Evolutionary conservation across 2,888 invertebrate species (phyloP), one percentile per base, ranked within the genome.

Genomic region (Ophioninae sp.): DNA sequence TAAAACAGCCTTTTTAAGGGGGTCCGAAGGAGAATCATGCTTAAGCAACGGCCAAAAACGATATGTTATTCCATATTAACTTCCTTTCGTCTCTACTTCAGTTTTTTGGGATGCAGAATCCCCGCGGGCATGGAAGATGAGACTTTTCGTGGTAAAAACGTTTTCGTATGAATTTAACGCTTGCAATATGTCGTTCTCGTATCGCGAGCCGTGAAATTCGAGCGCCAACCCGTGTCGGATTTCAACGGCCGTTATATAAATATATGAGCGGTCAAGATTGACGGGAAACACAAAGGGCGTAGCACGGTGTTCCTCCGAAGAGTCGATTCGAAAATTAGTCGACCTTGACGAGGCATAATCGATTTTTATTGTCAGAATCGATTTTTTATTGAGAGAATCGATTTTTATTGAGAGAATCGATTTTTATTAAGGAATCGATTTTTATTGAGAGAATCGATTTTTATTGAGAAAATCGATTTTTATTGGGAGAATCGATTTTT

Each of bases 181-280:
- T 69, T 83, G 78, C 83, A 81, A 83, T 75, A 78, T 81, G 83
- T 83, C 83, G 83, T 78, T 78, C 59, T 78, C 41, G 76, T 51
- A 65, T 67, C 59, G 69, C 63, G 80, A 61, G 63, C 63, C 79
- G 76, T 83, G 83, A 83, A 81, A 83, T 78, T 64, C 61, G 83
- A 83, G 64, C 81, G 81, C 83, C 30, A 75, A 51, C 78, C 51
- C 51, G 59, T 69, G 75, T 83, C 83, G 65, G 65, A 74, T 83
- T 83, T 72, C 83, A 69, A 61, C 64, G 77, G 73, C 22, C 71
- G 69, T 81, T 81, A 74, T 69, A 74, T 67, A 78, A 78, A 80
- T 22, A 63, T 44, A 41, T 65, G 78, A 59, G 74, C 17, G 69
- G 51, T 56, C 56, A 13, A 37, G 58, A 71, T 71, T 56, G 30